Evolutionary conservation across 2,888 invertebrate species (phyloP), one percentile per base, ranked within the genome.

Genomic region (Tachina lurida): DNA sequence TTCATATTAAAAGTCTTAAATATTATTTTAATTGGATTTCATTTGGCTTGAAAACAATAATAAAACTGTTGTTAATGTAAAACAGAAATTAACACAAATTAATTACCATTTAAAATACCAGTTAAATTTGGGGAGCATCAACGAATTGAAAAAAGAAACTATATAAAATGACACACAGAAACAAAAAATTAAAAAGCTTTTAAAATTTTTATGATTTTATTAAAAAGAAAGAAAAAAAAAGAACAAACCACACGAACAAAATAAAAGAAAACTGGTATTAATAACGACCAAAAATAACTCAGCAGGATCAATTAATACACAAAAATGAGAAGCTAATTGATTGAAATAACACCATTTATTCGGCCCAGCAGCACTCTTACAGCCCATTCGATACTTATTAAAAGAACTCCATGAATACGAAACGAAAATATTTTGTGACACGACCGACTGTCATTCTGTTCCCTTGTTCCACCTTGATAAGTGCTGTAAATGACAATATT

Each of bases 81-180:
- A 80, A 87, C 62, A 58, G 31, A 58, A 89, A 90, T 90, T 88
- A 91, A 89, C 85, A 88, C 89, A 89, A 88, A 90, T 91, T 91
- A 91, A 91, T 91, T 91, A 90, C 84, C 91, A 90, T 91, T 90
- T 91, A 88, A 91, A 91, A 89, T 89, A 68, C 70, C 76, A 79
- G 58, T 86, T 77, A 70, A 84, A 65, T 60, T n/a, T 43, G 13
- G 56, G 58, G n/a, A 19, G 45, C 12, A 22, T 17, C 62, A 52
- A 45, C 15, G 45, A 13, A 45, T 58, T 31, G 13, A 3, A 47
- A 67, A 74, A 52, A 17, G 12, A 74, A 75, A 79, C 74, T 63
- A 63, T 41, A 43, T 12, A 22, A 75, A 67, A 58, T 54, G 67
- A 58, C 7, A 52, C 10, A 31, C 56, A 76, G 15, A 52, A 74